These are phyloP conservation scores for Odontothrips loti DNA, from an alignment of 2,888 invertebrate genomes.

Conservation along the genomic window DNA sequence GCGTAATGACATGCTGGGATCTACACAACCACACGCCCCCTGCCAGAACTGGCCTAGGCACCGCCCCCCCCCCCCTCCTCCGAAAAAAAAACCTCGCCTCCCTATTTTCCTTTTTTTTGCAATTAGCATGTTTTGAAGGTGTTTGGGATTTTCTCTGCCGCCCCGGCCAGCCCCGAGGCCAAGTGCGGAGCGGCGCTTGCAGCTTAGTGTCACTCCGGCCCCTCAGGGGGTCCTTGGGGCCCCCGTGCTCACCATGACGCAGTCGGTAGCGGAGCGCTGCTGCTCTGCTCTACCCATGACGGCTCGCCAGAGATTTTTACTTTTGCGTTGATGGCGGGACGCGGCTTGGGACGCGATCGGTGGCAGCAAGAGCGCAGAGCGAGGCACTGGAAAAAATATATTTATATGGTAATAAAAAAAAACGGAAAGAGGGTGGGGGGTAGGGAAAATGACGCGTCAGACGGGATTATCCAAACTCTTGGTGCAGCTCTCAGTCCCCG, in stretches of 20 bases:
- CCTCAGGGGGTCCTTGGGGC: neutral
- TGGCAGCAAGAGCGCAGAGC: neutral
- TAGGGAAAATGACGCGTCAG: neutral
- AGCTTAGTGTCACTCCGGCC: constrained; percentile 13
- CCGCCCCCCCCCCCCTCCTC: too few species aligned
- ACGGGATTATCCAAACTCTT: neutral
- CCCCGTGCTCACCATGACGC: neutral
- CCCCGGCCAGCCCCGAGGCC: neutral
- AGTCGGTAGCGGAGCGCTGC: neutral
- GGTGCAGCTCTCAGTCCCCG: neutral
- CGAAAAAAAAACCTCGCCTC: neutral
- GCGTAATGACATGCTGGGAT: too few species aligned
- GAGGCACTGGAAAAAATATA: neutral
- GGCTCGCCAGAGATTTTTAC: neutral
- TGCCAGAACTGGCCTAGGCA: too few species aligned
- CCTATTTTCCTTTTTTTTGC: neutral
- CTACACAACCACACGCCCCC: too few species aligned
- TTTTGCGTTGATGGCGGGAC: constrained; percentile 1
- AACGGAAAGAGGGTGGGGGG: neutral
- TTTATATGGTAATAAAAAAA: neutral
- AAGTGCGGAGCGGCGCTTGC: neutral
- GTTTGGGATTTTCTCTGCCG: neutral
- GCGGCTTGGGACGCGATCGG: neutral
- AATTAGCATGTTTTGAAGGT: constrained; percentile 23
- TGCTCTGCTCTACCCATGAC: neutral